Conservation (phyloP, 2,113 vertebrate genomes). For the Muscicapa adusta region DNA sequence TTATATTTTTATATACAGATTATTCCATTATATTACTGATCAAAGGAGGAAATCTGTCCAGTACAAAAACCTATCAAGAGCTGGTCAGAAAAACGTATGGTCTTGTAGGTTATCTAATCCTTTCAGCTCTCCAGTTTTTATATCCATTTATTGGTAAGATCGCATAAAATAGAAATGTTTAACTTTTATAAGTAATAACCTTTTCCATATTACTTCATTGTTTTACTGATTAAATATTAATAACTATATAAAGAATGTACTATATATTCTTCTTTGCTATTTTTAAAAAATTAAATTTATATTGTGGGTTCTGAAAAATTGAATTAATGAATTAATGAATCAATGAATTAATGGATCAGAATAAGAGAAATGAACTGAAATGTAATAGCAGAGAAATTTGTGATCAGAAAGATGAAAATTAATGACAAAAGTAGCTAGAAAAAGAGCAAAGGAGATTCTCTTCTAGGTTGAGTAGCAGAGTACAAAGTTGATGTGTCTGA, state of each 20-base stretch:
- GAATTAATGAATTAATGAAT: too few relatives aligned
- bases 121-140: slow-evolving; percentile 90
- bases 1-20: slow-evolving; percentile 75
- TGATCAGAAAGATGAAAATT: background rate
- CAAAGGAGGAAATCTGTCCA: slow-evolving; percentile 87
- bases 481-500: background rate
- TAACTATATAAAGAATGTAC: background rate
- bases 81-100: slow-evolving; percentile 89
- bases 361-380: background rate
- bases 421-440: background rate
- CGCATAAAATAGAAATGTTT: background rate
- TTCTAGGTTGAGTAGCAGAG: background rate
- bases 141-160: slow-evolving; percentile 95
- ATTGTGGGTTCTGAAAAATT: background rate
- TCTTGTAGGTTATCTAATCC: slow-evolving; percentile 82
- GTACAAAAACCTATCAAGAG: slow-evolving; percentile 87
- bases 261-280: background rate
- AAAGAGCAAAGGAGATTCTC: background rate
- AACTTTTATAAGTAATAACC: background rate
- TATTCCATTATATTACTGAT: slow-evolving; percentile 93
- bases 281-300: background rate
- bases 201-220: background rate
- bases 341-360: background rate
- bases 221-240: background rate
- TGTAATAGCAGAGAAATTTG: background rate